A percentile compares a stretch with the other conserved stretches of the same genome.
phyloP scores from a whole-genome alignment of 2,888 invertebrate genomes.

The Hyposoter dolosus region DNA sequence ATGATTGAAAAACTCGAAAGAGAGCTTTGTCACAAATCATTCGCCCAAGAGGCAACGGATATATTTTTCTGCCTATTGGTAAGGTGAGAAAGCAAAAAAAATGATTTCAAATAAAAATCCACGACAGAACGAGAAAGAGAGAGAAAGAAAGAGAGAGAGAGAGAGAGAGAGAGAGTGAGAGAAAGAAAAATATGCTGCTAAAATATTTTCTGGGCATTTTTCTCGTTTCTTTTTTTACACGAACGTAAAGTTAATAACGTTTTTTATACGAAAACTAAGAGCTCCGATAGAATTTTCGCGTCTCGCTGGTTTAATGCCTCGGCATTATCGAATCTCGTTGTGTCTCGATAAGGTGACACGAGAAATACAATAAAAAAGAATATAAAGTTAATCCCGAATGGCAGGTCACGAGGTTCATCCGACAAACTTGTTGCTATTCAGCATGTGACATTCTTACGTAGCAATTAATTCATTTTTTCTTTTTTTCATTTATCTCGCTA shows the following conservation, averaged over 20 bases:
- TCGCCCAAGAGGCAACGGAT: conserved; percentile 68
- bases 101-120: conserved; percentile 56
- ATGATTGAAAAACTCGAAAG: background rate
- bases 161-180: conserved; percentile 20
- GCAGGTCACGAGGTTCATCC: conserved; percentile 19
- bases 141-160: conserved; percentile 44
- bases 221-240: conserved; percentile 70
- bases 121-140: background rate
- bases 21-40: background rate
- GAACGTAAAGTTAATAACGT: conserved; percentile 62
- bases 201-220: conserved; percentile 78
- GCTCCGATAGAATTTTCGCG: conserved; percentile 38
- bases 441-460: background rate
- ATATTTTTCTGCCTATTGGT: conserved; percentile 80
- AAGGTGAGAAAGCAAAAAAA: conserved; percentile 67
- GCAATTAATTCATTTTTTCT: background rate
- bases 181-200: conserved; percentile 70
- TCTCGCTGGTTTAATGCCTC: conserved; percentile 9
- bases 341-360: conserved; percentile 1
- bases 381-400: background rate
- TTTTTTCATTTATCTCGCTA: conserved; percentile 5
- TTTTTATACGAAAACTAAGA: conserved; percentile 63
- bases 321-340: conserved; percentile 23
- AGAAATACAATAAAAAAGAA: background rate
- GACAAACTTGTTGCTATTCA: conserved; percentile 30